Evolutionary conservation across 2,113 vertebrate species (phyloP), one percentile per base, ranked within the genome.

Genomic region (Callopanchax toddi): DNA sequence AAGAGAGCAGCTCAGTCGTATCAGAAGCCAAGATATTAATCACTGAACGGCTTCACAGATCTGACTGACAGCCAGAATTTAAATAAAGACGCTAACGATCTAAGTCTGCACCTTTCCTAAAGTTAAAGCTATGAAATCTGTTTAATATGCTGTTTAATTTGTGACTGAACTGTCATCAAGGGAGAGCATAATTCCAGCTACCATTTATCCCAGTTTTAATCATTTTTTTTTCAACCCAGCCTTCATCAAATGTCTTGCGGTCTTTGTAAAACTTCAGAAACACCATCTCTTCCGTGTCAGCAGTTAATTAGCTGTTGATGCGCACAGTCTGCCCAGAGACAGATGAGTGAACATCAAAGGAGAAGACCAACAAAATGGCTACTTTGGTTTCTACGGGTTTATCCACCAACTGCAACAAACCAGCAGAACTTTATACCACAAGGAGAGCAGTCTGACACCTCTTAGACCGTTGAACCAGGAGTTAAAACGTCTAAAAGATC

Each of bases 241-340:
- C 66, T 37, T 76, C 71, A 74, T 88, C 78, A 85, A 79, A 76
- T 26, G 22, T 53, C 67, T 83, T 69, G 66, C 36, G 54, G 79
- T 67, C 60, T 88, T 82, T 87, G 79, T 84, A 74, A 84, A 83
- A 84, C 83, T 87, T 85, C 76, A 85, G 71, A 75, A 75, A 72
- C 57, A 48, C 66, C 56, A 72, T 76, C 67, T 82, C 83, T 66
- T 80, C 53, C 18, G 58, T 83, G 87, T 85, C 85, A 87, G 81
- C 86, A 83, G 79, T 87, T 91, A 91, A 91, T 91, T 90, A 87
- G 82, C 50, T 62, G 79, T 80, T 89, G 89, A 87, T 81, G 67
- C 59, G 56, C 70, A 81, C 77, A 86, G 79, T 78, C 79, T 81
- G 73, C 77, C 83, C 67, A 61, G 79, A 71, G 76, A 89, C 83